Conservation (phyloP, 1,140 invertebrate species). For the Hetaerina americana region DNA sequence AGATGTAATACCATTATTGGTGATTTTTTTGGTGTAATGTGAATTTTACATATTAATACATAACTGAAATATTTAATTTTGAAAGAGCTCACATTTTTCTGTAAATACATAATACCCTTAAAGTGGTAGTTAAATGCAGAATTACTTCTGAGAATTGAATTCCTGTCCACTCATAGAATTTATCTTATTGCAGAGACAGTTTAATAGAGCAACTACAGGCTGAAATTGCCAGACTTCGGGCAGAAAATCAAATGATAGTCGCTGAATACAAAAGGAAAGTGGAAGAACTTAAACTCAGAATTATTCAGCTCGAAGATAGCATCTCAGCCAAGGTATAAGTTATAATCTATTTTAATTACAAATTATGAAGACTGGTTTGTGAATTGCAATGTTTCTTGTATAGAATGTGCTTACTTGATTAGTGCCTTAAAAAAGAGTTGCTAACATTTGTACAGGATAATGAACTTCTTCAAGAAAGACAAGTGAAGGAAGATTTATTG, state of each 20-base stretch:
- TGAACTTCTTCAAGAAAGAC: conserved; percentile 44
- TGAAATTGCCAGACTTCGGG: conserved; percentile 52
- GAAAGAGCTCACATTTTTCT: not conserved
- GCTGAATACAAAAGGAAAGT: conserved; percentile 31
- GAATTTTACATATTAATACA: no score
- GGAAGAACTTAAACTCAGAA: conserved; percentile 30
- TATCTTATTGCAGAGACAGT: conserved; percentile 61
- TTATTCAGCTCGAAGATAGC: conserved; percentile 37
- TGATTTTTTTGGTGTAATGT: no score
- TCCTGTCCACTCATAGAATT: no score
- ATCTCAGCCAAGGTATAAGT: conserved; percentile 38
- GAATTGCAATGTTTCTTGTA: no score
- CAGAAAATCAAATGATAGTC: conserved; percentile 39
- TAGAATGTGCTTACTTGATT: no score
- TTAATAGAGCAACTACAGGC: conserved; percentile 71
- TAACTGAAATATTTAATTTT: conserved; percentile 10
- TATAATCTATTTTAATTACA: no score
- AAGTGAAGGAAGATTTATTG: conserved; percentile 43
- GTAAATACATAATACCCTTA: conserved; percentile 4
- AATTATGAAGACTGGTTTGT: no score
- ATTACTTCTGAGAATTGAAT: no score
- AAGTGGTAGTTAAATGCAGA: no score
- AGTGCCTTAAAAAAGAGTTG: no score
- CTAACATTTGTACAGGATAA: no score
- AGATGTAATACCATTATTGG: no score